Base-by-base conservation (phyloP, 2,797 vertebrate genomes). In the Darevskia mixta region DNA sequence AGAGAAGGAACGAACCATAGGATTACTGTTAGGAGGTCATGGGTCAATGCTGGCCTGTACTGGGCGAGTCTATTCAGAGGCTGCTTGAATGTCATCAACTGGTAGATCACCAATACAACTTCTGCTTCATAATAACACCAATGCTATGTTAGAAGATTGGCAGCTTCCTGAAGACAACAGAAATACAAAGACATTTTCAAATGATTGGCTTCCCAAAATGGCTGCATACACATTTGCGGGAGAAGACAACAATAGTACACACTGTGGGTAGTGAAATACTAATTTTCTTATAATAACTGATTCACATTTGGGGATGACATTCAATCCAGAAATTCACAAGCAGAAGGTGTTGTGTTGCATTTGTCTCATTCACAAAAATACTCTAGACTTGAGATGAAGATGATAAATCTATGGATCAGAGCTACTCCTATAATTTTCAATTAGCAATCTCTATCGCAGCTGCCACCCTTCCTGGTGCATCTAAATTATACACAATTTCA, bases 331-430 rank as follows among this genome's bases (percentile, higher is more conserved):
- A 83, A 82, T 79, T 87, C 79, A 91, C 67, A 85, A 90, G 61
- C 55, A 90, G 32, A 92, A 73, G 7, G 15, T 71, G 32, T 9
- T 86, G 90, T 90, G 29, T 55, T 87, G 35, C 61, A 75, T 4
- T 88, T 69, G 83, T 87, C 77, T 76, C 85, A 86, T 78, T 88
- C 75, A 85, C 89, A 85, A 90, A 94, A 91, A 91, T 90, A 15
- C 91, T 77, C 66, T 72, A 86, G 87, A 94, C 83, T 84, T 93
- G 90, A 93, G 29, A 92, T 85, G 89, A 85, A 15, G 49, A 90
- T 86, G 82, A 15, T 17, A 69, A 23, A 17, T 80, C 11, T 25
- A 83, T 18, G 86, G 91, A 88, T 91, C 73, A 0, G 1, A 93
- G 88, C 85, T 86, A 86, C 64, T 89, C 35, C 79, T 87, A 23